phyloP scores from a whole-genome alignment of 2,113 vertebrate species.

The Campylomormyrus numenius region DNA sequence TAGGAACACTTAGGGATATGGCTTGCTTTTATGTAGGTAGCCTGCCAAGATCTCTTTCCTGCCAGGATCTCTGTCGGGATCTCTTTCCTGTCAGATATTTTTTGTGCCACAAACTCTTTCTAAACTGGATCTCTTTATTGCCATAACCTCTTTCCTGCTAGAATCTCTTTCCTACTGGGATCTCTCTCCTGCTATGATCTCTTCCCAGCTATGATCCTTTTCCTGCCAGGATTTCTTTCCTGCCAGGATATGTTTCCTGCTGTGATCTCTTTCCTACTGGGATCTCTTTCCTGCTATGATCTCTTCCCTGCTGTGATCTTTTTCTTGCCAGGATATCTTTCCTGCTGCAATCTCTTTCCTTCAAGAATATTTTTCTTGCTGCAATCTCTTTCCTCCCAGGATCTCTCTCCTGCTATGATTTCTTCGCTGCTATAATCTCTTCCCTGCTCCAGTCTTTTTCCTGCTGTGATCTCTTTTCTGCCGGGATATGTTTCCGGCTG shows the following conservation, averaged over 20 bases:
- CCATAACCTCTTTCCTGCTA: background rate
- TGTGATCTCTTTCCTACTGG: background rate
- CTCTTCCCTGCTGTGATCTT: too few relatives aligned
- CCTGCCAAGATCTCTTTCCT: background rate
- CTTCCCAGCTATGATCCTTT: background rate
- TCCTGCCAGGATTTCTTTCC: background rate
- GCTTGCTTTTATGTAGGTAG: background rate
- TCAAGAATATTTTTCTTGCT: background rate
- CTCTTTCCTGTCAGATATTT: background rate
- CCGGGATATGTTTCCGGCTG: background rate
- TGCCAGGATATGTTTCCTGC: background rate
- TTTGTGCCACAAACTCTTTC: background rate
- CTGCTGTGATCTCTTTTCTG: too few relatives aligned
- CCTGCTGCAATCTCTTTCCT: background rate
- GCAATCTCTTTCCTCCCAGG: background rate
- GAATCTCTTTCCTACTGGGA: background rate
- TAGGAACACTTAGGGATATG: background rate
- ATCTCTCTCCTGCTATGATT: background rate
- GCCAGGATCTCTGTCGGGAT: background rate
- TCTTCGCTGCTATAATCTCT: background rate
- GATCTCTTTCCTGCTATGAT: background rate
- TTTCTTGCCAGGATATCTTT: background rate
- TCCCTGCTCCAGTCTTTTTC: too few relatives aligned
- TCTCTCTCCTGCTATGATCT: background rate
- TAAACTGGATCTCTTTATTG: background rate